phyloP scores from a whole-genome alignment of 2,113 vertebrate species.

The Zootoca vivipara region DNA sequence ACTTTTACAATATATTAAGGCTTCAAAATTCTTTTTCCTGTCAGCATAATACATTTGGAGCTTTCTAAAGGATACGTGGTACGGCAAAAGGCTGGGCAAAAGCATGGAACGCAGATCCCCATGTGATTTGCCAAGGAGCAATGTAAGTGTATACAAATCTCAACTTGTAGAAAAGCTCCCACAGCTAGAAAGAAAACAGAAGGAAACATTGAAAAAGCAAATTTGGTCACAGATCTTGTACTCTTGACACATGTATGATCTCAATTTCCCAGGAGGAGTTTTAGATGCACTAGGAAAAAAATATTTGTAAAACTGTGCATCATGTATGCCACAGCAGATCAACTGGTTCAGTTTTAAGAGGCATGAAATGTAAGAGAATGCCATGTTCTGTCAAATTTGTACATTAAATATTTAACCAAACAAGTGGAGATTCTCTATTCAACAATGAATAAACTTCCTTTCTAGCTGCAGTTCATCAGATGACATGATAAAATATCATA shows the following conservation, averaged over 20 bases:
- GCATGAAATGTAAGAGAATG: neutral
- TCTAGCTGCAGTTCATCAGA: too few species aligned
- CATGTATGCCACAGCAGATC: neutral
- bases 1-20: neutral
- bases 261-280: neutral
- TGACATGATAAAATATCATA: neutral
- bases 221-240: neutral
- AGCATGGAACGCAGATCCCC: constrained; percentile 98
- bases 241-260: neutral
- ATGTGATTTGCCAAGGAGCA: constrained; percentile 97
- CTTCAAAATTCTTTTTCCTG: neutral
- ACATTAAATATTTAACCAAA: neutral
- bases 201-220: neutral
- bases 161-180: constrained; percentile 96
- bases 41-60: neutral
- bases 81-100: constrained; percentile 98
- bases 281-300: neutral
- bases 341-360: neutral
- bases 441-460: neutral
- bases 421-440: neutral
- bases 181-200: constrained; percentile 77
- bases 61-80: constrained; percentile 92
- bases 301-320: neutral
- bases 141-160: constrained; percentile 98
- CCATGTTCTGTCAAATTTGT: neutral